phyloP scores from a whole-genome alignment of 2,797 vertebrate genomes.

The Eurystomus glaucurus region DNA sequence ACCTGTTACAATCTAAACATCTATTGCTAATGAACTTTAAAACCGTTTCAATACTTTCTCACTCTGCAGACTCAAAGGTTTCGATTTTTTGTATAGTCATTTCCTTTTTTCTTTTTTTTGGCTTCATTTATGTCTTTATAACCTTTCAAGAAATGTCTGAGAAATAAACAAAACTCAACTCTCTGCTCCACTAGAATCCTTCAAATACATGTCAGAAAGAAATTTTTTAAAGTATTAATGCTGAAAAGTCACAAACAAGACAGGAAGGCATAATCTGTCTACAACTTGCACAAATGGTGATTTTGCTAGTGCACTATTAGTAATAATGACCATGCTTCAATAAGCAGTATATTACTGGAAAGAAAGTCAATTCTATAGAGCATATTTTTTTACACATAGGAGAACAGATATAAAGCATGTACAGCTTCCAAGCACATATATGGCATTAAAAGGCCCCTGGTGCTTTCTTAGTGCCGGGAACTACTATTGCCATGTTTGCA shows the following conservation, averaged over 20 bases:
- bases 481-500: background rate
- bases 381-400: background rate
- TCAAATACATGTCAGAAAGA: background rate
- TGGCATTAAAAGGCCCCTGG: background rate
- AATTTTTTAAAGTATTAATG: background rate
- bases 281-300: background rate
- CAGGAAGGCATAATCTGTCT: background rate
- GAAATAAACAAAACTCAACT: background rate
- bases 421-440: background rate
- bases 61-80: background rate
- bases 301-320: background rate
- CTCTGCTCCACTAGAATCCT: background rate
- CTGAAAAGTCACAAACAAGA: background rate
- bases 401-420: background rate
- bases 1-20: background rate
- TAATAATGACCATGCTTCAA: background rate
- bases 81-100: background rate
- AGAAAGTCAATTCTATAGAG: background rate
- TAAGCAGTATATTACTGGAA: background rate
- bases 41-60: background rate
- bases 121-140: background rate
- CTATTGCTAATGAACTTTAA: constrained; percentile 4
- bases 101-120: background rate
- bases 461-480: background rate
- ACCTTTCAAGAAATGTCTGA: background rate